Evolutionary conservation across 2,113 vertebrate genomes (phyloP).

Genomic region (Protobothrops mucrosquamatus): DNA sequence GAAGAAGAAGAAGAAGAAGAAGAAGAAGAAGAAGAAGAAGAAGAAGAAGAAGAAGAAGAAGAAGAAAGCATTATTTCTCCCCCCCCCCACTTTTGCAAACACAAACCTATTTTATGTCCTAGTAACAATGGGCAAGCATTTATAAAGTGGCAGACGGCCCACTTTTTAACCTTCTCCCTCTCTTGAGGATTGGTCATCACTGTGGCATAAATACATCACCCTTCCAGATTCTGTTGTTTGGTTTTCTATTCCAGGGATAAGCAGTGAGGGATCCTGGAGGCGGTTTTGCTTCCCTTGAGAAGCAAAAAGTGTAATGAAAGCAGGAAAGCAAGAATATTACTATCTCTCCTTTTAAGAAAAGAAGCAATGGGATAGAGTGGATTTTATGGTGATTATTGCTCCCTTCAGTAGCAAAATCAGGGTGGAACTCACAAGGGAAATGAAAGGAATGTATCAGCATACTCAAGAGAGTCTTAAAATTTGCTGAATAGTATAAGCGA

Average conservation of each 20-base stretch:
- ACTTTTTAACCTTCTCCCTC: background rate
- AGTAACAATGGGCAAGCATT: background rate
- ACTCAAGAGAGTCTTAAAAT: background rate
- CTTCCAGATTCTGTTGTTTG: background rate
- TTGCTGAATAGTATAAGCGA: background rate
- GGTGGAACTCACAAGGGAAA: background rate
- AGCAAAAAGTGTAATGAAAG: background rate
- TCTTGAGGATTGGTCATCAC: background rate
- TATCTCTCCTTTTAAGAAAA: background rate
- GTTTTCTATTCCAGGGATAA: background rate
- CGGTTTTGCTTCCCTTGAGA: background rate
- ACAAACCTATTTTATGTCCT: background rate
- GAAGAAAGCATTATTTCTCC: background rate
- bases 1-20: too few species aligned
- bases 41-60: too few species aligned
- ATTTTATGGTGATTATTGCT: background rate
- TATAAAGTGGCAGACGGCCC: background rate
- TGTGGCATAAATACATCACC: background rate
- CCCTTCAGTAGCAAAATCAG: background rate
- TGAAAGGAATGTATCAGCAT: background rate
- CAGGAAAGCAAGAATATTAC: background rate
- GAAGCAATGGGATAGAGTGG: background rate
- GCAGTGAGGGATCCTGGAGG: too few species aligned
- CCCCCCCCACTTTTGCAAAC: background rate
- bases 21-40: too few species aligned